These are phyloP conservation scores for Sisyra terminalis DNA, from an alignment of 2,888 invertebrate species.

Conservation along the genomic window DNA sequence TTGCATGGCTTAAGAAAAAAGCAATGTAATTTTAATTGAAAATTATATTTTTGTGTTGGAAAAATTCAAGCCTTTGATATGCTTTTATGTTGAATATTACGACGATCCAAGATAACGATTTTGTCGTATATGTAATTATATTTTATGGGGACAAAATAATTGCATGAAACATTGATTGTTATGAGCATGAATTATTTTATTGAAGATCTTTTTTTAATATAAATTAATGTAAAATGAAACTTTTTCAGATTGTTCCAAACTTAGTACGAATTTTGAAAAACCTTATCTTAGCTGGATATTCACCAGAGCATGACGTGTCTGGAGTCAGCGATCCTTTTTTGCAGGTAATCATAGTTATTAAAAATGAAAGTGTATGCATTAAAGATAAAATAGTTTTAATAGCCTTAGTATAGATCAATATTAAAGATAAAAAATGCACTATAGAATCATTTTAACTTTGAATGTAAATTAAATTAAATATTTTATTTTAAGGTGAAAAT, in stretches of 20 bases:
- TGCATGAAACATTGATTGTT: neutral
- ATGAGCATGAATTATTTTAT: neutral
- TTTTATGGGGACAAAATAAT: neutral
- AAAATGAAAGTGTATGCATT: neutral
- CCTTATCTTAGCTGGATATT: constrained; percentile 95
- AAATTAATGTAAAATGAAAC: constrained; percentile 8
- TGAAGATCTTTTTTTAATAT: neutral
- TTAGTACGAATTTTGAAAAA: constrained; percentile 97
- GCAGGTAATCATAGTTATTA: constrained; percentile 44
- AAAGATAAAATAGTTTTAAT: too few species aligned
- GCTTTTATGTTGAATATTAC: neutral
- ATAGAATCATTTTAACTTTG: neutral
- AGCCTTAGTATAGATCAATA: too few species aligned
- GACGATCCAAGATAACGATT: neutral
- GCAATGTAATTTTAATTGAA: too few species aligned
- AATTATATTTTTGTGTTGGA: too few species aligned
- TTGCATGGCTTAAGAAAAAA: constrained; percentile 1
- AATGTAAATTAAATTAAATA: neutral
- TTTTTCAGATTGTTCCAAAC: constrained; percentile 88
- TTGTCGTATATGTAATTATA: neutral
- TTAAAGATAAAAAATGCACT: too few species aligned
- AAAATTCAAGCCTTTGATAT: too few species aligned
- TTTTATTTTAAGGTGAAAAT: constrained; percentile 68
- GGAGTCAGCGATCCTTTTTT: constrained; percentile 99
- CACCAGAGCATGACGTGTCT: constrained; percentile 98